phyloP scores from a whole-genome alignment of 1,140 invertebrate genomes.

The Bombus vancouverensis region DNA sequence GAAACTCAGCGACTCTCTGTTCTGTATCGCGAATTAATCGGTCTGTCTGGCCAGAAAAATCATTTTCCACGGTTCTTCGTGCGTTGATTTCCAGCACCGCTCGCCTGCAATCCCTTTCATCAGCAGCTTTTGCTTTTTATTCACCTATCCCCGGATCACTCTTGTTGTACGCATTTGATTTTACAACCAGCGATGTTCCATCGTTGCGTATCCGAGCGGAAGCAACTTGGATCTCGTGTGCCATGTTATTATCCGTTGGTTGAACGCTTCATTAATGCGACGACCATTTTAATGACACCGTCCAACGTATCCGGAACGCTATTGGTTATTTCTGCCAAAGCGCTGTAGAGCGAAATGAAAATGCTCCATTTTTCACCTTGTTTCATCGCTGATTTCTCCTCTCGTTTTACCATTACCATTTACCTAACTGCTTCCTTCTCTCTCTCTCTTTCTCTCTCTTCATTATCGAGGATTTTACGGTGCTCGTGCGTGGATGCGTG shows the following conservation, averaged over 20 bases:
- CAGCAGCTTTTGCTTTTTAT: not conserved
- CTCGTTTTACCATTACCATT: not conserved
- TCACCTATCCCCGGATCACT: no score
- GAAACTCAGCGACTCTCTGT: not conserved
- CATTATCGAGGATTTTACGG: not conserved
- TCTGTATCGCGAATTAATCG: constrained; percentile 37
- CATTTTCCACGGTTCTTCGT: constrained; percentile 6
- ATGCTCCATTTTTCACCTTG: not conserved
- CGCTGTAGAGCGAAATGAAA: not conserved
- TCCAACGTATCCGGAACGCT: not conserved
- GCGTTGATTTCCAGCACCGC: constrained; percentile 6
- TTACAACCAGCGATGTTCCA: not conserved
- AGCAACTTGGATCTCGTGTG: not conserved
- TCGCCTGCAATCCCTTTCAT: not conserved
- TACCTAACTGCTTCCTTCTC: not conserved
- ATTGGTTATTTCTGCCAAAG: not conserved
- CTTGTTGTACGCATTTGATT: not conserved
- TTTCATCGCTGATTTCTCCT: no score
- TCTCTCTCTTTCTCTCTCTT: not conserved
- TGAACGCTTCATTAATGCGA: constrained; percentile 29
- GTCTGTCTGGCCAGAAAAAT: constrained; percentile 29
- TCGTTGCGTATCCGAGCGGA: not conserved
- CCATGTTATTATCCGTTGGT: not conserved
- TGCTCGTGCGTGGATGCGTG: not conserved
- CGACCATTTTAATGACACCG: constrained; percentile 25